Evolutionary conservation across 1,140 invertebrate species (phyloP).

Genomic region (Drepana arcuata): DNA sequence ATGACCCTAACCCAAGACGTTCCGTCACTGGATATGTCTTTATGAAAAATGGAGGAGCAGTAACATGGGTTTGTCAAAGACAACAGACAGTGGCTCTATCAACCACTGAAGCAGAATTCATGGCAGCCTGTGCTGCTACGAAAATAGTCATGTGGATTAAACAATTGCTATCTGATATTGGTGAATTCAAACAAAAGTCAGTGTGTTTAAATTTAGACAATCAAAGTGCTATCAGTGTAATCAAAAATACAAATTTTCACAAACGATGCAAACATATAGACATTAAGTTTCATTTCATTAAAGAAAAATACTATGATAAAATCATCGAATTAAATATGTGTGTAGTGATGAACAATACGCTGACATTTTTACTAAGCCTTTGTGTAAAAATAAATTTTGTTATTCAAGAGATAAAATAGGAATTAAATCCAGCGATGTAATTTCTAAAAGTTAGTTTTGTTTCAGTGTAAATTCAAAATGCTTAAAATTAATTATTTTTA

Average conservation of each 20-base stretch:
- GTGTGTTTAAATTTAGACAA: background rate
- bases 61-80: conserved; percentile 4
- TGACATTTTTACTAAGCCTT: conserved; percentile 1
- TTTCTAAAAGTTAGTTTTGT: background rate
- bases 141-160: background rate
- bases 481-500: background rate
- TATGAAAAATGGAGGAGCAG: conserved; percentile 10
- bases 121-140: background rate
- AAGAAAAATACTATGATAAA: conserved; percentile 1
- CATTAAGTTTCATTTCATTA: no score
- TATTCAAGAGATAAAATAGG: background rate
- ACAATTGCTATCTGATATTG: background rate
- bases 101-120: background rate
- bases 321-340: conserved; percentile 1
- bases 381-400: conserved; percentile 1
- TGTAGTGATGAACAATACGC: background rate
- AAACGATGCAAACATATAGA: no score
- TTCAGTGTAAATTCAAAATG: background rate
- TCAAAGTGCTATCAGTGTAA: background rate
- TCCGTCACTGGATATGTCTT: conserved; percentile 30
- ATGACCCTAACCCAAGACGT: conserved; percentile 22
- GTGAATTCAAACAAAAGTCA: background rate
- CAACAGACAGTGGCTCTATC: background rate
- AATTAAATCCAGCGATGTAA: background rate
- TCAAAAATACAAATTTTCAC: background rate